Evolutionary conservation across 1,140 invertebrate species (phyloP).

Genomic region (Wasmannia auropunctata): DNA sequence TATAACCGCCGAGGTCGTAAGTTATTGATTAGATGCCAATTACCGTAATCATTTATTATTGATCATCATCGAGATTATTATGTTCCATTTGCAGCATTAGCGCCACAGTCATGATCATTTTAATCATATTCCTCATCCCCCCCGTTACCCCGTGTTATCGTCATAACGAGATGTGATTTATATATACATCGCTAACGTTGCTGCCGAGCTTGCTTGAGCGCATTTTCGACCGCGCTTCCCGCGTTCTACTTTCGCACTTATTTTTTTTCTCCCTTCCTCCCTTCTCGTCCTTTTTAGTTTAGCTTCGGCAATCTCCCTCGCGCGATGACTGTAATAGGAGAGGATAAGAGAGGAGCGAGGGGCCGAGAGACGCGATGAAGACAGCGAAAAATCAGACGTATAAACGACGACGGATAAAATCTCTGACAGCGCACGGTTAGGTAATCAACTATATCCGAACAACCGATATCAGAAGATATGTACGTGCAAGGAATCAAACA

Average conservation of each 20-base stretch:
- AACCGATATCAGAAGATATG: not conserved
- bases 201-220: constrained; percentile 28
- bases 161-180: constrained; percentile 47
- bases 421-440: not conserved
- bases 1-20: constrained; percentile 29
- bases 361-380: constrained; percentile 21
- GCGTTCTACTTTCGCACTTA: constrained; percentile 21
- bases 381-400: not conserved
- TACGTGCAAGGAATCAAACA: not conserved
- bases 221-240: constrained; percentile 8
- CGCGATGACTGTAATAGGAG: constrained; percentile 21
- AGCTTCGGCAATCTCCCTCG: constrained; percentile 17
- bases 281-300: not conserved
- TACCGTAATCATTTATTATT: constrained; percentile 46
- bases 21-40: constrained; percentile 51
- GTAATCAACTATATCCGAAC: not conserved
- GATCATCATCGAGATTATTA: constrained; percentile 47
- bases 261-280: not conserved
- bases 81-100: constrained; percentile 31
- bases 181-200: constrained; percentile 32
- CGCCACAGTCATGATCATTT: constrained; percentile 9
- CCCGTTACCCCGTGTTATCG: constrained; percentile 14
- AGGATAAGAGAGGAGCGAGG: constrained; percentile 10
- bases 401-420: not conserved
- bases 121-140: constrained; percentile 34